Percentiles rank a stretch among this genome's conserved stretches.
These are phyloP conservation scores for Bambusicola thoracicus DNA, from an alignment of 2,113 vertebrate species.

Conservation along the genomic window DNA sequence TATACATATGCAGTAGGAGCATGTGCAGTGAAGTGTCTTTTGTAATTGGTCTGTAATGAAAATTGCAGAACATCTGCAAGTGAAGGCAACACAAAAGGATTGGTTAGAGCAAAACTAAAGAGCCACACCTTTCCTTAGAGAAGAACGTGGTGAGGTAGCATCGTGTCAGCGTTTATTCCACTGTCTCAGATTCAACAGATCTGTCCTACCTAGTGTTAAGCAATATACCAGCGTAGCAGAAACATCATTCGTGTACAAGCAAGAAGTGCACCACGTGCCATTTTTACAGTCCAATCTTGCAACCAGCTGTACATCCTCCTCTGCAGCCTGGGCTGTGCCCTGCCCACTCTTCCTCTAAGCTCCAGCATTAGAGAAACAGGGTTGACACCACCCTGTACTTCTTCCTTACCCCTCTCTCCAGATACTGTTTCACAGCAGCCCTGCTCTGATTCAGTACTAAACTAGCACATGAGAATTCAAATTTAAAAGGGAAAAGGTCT, in stretches of 20 bases:
- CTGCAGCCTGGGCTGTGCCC: neutral
- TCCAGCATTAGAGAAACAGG: neutral
- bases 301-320: neutral
- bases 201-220: neutral
- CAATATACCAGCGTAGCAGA: neutral
- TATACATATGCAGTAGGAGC: neutral
- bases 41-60: too few relatives aligned
- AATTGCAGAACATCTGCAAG: neutral
- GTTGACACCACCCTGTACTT: fast-evolving
- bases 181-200: neutral
- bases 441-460: neutral
- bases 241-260: neutral
- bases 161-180: neutral
- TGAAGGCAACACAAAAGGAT: neutral
- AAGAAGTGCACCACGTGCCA: neutral
- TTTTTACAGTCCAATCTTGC: neutral
- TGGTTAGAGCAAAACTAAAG: neutral
- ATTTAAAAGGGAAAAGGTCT: neutral
- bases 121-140: constrained; percentile 29
- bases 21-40: neutral
- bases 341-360: neutral
- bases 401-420: neutral
- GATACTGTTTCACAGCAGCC: neutral
- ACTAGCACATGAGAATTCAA: neutral
- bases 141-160: neutral